Percentiles rank a stretch among this genome's conserved stretches.
Conservation (phyloP, 2,888 invertebrate species). For the Sphaerophoria rueppellii region DNA sequence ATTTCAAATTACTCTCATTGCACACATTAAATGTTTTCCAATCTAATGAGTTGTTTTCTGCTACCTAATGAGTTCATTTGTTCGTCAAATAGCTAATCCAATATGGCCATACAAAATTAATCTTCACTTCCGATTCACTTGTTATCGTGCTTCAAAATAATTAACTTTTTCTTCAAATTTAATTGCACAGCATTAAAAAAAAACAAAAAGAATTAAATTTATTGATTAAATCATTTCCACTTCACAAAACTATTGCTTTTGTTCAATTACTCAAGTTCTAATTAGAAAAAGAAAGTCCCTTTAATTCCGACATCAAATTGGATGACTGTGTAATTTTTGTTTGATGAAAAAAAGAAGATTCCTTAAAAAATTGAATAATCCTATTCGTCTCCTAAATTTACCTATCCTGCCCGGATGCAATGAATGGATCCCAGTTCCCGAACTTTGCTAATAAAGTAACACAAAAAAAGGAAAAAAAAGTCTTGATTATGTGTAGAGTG, state of each 20-base stretch:
- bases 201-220: background rate
- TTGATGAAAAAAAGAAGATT: slow-evolving; percentile 19
- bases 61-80: no score
- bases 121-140: no score
- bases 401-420: background rate
- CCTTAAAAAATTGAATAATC: slow-evolving; percentile 36
- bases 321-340: slow-evolving; percentile 46
- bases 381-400: background rate
- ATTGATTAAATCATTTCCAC: slow-evolving; percentile 42
- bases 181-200: background rate
- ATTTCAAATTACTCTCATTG: no score
- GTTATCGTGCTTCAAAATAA: background rate
- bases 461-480: no score
- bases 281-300: slow-evolving; percentile 31
- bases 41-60: no score
- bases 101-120: no score
- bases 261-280: slow-evolving; percentile 47
- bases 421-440: no score
- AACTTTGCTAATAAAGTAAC: no score
- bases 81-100: no score
- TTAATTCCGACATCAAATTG: slow-evolving; percentile 28
- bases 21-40: no score
- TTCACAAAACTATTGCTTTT: slow-evolving; percentile 38
- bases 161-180: slow-evolving; percentile 2
- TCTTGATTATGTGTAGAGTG: no score